phyloP scores from a whole-genome alignment of 30 jellyfish, hydroid and myxozoan species.

The Chrysaora quinquecirrha region DNA sequence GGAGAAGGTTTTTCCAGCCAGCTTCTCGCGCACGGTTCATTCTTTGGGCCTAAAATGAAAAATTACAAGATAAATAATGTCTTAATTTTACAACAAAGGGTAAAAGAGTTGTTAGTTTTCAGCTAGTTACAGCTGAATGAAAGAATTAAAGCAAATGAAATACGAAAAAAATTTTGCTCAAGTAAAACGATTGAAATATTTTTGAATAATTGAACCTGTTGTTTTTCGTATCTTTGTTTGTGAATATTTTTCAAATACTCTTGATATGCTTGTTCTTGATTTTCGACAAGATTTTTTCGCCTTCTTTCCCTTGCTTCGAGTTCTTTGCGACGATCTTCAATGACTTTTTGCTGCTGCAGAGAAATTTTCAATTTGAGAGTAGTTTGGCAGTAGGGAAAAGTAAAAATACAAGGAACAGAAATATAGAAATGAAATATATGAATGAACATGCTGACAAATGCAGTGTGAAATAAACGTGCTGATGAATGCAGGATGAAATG shows the following conservation, averaged over 20 bases:
- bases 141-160: too few species aligned
- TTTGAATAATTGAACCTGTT: conserved; percentile 83
- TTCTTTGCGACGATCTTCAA: conserved; percentile 54
- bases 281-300: conserved; percentile 66
- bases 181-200: too few species aligned
- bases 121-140: too few species aligned
- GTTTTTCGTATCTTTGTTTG: conserved; percentile 90
- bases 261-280: conserved; percentile 85
- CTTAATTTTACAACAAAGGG: too few species aligned
- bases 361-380: not conserved
- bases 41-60: conserved; percentile 55
- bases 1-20: conserved; percentile 89
- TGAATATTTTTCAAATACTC: conserved; percentile 78
- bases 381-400: not conserved
- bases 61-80: not conserved
- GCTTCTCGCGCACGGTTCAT: conserved; percentile 89
- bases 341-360: conserved; percentile 36
- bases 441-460: too few species aligned
- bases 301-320: conserved; percentile 88
- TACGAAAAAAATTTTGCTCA: too few species aligned
- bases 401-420: too few species aligned
- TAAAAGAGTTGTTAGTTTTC: too few species aligned
- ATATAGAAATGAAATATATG: too few species aligned
- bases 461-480: too few species aligned
- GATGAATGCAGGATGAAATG: too few species aligned